Base-by-base conservation (phyloP, 2,797 vertebrate species). In the Rhynchotus rufescens region DNA sequence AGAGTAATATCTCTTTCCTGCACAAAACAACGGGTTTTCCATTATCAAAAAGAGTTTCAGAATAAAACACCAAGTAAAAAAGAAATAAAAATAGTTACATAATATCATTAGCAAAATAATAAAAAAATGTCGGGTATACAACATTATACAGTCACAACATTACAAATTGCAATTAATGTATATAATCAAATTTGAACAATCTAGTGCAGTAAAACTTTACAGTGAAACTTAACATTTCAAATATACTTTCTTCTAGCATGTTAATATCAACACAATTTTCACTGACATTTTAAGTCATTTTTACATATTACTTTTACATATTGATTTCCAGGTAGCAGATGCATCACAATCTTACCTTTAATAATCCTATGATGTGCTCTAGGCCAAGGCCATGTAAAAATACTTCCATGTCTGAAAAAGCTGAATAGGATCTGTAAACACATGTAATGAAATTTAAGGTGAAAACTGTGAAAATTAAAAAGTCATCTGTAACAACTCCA, bases 311-410 rank as follows among this genome's bases (percentile, higher is more conserved):
- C 8, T 79, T 86, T 49, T 51, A 81, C 0, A 0, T 44, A 61
- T 56, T 71, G 51, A 47, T 88, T 90, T 42, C 72, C 36, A 78
- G 60, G 56, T n/a, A 91, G 23, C 6, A 88, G 57, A 92, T 26
- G 85, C 6, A 93, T 6, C 10, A 84, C 38, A 92, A 93, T 89
- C 91, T 96, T 97, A 98, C 98, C 98, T 98, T 97, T 78, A 99
- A 91, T 82, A 98, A 91, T 88, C 98, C 98, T 56, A 93, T 77
- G 81, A 99, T 95, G 91, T 98, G 95, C 92, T 98, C 98, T 76
- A 99, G 98, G 82, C 97, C 97, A 67, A 99, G 97, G 51, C 99
- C 99, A 66, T 98, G 98, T 51, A 99, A 98, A 96, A 99, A 97
- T 76, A 99, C 96, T 92, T 98, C 98, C 68, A 99, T 77, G 68